Conservation (phyloP, 2,888 invertebrate species). For the Therioaphis trifolii region DNA sequence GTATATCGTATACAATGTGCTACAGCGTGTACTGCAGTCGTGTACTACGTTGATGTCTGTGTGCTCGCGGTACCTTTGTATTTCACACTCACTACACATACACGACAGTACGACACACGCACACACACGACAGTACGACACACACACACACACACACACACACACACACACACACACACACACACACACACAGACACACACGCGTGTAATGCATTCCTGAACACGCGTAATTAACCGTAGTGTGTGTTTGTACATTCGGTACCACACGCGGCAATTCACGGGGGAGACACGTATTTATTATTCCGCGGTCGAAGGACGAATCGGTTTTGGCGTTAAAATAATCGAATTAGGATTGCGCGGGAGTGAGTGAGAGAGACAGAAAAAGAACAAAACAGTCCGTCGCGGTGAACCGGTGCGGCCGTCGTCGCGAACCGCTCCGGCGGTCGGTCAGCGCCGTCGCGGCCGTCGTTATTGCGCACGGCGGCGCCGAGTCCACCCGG, state of each 20-base stretch:
- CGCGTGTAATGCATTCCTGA: no score
- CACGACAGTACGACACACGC: no score
- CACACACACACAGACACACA: no score
- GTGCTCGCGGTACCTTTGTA: no score
- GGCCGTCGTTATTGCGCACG: neutral
- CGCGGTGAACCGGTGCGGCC: neutral
- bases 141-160: no score
- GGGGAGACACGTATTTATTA: neutral
- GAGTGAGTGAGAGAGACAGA: neutral
- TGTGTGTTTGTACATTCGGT: neutral
- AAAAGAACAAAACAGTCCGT: slow-evolving; percentile 11
- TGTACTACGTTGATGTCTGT: no score
- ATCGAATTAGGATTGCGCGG: slow-evolving; percentile 15
- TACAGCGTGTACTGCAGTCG: no score
- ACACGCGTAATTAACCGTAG: neutral
- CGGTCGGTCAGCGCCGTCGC: neutral
- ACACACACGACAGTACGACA: no score
- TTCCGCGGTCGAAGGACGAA: neutral
- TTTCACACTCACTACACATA: no score
- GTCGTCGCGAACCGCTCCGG: neutral
- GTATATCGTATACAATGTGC: no score
- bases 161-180: no score
- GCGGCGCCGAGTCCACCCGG: neutral
- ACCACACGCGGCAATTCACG: neutral
- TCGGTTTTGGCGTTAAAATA: neutral